Evolutionary conservation across 2,113 vertebrate genomes (phyloP), one percentile per base, ranked within the genome.

Genomic region (Aphyosemion australe): DNA sequence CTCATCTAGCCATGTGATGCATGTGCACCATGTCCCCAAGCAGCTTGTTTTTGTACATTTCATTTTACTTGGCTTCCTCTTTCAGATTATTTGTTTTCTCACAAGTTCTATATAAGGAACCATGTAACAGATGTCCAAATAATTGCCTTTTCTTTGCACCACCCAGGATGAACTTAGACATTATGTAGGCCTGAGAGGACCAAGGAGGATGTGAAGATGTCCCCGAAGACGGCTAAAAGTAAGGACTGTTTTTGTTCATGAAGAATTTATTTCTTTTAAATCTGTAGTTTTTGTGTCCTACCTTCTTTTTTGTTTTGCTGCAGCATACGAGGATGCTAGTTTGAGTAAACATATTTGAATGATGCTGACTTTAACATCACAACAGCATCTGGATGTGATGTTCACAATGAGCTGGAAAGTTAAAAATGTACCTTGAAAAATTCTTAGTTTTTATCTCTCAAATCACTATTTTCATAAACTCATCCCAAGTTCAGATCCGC

Each of bases 171-270:
- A 84, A 52, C 34, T 49, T 65, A 61, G 84, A 76, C 54, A 54
- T 54, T 62, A 19, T 71, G 71, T 20, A 74, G 84, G 80, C 61
- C 88, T 86, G 86, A 83, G 57, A 80, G 66, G 48, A 72, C 61
- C 16, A 51, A 75, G 70, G 73, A 85, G 41, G 58, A 80, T 59
- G 58, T 92, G 87, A 93, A 90, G 83, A 93, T 91, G 91, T 86
- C 67, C 82, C 80, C 84, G 79, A 90, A 80, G 61, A 19, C 80
- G 50, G 50, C 56, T 48, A 91, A 84, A 90, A 84, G 91, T 93
- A 84, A 90, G 51, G 8, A 7, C 5, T 8, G 0, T 15, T 52
- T 6, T 6, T 31, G 6, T 15, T 1, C 26, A 13, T 51, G 5
- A 5, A 37, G 34, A 1, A 18, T 55, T 10, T 37, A 6, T 18